These are phyloP conservation scores for Myiotriccus ornatus DNA, from an alignment of 2,797 vertebrate species.

Conservation along the genomic window DNA sequence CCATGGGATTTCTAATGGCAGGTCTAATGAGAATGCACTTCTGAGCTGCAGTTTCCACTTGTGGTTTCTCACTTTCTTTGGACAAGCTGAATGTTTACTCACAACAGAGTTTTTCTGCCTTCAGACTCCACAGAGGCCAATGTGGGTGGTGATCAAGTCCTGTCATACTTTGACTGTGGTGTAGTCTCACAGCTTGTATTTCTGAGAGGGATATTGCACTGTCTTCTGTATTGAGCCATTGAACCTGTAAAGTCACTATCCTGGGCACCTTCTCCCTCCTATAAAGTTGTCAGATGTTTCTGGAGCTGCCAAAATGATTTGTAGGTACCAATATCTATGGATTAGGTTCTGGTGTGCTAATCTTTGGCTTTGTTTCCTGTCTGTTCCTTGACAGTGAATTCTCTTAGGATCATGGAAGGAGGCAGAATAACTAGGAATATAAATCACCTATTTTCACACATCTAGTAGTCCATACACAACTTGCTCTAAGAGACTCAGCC, in stretches of 20 bases:
- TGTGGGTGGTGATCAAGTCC: not conserved
- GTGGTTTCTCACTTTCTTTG: not conserved
- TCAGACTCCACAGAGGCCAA: not conserved
- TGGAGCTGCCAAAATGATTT: not conserved
- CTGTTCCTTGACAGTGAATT: not conserved
- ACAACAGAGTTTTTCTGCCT: not conserved
- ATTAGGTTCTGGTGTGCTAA: not conserved
- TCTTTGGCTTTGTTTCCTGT: not conserved
- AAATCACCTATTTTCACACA: not conserved
- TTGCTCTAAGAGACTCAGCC: not conserved
- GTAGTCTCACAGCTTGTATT: not conserved
- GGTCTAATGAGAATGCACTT: not conserved
- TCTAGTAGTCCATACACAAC: not conserved
- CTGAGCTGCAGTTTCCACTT: not conserved
- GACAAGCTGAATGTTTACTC: not conserved
- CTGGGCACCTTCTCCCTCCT: not conserved
- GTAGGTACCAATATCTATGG: not conserved
- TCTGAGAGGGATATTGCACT: not conserved
- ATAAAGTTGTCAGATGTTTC: not conserved
- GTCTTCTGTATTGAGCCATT: not conserved
- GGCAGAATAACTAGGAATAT: not conserved
- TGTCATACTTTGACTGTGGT: not conserved
- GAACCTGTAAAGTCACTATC: not conserved
- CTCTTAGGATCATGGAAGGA: not conserved
- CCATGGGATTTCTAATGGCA: not conserved